Percentiles rank a stretch among this genome's conserved stretches.
Conservation (phyloP, 2,888 invertebrate genomes). For the Hemithea aestivaria region DNA sequence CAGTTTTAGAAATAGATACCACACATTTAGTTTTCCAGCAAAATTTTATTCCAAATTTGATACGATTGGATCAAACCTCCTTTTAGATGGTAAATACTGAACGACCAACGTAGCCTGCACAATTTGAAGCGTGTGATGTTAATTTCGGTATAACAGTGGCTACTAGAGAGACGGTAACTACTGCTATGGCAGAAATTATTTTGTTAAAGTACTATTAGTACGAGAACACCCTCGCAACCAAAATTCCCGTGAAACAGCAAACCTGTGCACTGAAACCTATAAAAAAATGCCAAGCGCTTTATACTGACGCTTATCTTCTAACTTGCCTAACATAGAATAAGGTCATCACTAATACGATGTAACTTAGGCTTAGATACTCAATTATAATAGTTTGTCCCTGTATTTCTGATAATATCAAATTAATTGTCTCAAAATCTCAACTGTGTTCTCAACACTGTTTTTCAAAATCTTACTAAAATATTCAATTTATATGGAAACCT, state of each 20-base stretch:
- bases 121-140: neutral
- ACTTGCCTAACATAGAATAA: constrained; percentile 27
- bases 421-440: too few species aligned
- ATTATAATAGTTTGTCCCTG: too few species aligned
- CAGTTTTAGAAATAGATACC: constrained; percentile 2
- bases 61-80: too few species aligned
- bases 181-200: constrained; percentile 9
- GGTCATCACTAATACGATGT: neutral
- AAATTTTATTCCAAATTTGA: too few species aligned
- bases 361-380: too few species aligned
- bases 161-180: constrained; percentile 17
- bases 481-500: too few species aligned
- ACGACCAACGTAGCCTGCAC: too few species aligned
- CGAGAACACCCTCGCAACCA: constrained; percentile 1
- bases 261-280: constrained; percentile 39
- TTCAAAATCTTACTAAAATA: too few species aligned
- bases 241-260: constrained; percentile 19
- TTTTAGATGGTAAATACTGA: too few species aligned
- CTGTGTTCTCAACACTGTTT: too few species aligned
- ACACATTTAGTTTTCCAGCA: too few species aligned
- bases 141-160: constrained; percentile 12
- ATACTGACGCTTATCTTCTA: constrained; percentile 35
- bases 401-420: too few species aligned
- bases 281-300: constrained; percentile 25
- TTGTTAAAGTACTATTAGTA: constrained; percentile 3